Conservation (phyloP, 2,797 vertebrate genomes). For the Microtus obscurus region DNA sequence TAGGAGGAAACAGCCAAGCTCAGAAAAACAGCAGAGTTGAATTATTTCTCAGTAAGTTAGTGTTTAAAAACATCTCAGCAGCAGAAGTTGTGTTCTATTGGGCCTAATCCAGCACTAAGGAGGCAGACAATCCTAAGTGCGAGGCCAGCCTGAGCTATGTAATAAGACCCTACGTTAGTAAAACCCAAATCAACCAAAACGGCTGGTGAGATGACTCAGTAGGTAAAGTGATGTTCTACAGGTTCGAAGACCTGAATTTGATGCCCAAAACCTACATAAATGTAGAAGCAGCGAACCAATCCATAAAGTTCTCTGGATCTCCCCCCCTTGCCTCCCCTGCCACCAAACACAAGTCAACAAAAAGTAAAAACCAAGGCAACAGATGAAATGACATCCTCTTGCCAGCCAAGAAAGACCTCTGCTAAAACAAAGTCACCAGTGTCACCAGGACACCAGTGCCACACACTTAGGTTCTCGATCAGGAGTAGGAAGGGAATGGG, state of each 20-base stretch:
- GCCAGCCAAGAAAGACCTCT: not conserved
- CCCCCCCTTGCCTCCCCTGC: too few species aligned
- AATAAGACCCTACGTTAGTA: not conserved
- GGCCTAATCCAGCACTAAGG: not conserved
- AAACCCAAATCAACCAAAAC: not conserved
- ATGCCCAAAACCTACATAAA: not conserved
- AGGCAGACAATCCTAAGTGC: not conserved
- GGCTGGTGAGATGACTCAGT: not conserved
- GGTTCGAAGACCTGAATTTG: not conserved
- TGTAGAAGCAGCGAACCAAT: not conserved
- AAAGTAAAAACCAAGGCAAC: not conserved
- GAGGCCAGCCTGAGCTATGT: not conserved
- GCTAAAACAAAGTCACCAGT: not conserved
- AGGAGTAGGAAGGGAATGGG: not conserved
- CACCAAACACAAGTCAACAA: not conserved
- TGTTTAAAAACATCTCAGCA: not conserved
- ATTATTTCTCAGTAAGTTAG: not conserved
- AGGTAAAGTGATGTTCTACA: not conserved
- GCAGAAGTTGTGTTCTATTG: fast-evolving
- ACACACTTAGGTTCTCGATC: not conserved
- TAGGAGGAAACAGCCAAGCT: not conserved
- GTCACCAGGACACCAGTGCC: not conserved
- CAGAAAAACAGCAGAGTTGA: not conserved
- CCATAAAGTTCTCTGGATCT: not conserved
- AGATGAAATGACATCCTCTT: not conserved